phyloP scores from a whole-genome alignment of 2,888 invertebrate species.

The Hyposoter didymator region DNA sequence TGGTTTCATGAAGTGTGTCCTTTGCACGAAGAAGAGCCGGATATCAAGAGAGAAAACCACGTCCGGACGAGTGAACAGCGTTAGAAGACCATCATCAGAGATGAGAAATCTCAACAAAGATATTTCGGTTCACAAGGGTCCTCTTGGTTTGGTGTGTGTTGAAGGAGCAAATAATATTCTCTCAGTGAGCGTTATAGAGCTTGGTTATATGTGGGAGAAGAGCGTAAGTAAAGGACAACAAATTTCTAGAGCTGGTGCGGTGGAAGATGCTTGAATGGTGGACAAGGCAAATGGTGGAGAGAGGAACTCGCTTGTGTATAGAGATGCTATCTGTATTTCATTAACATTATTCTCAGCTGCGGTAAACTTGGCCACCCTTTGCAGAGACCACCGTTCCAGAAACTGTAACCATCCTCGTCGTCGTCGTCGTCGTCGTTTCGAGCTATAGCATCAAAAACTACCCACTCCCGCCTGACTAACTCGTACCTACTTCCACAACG shows the following conservation, averaged over 20 bases:
- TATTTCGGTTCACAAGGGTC: constrained; percentile 56
- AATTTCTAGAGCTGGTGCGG: constrained; percentile 72
- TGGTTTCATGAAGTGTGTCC: constrained; percentile 47
- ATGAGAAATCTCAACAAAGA: constrained; percentile 63
- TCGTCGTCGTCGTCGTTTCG: constrained; percentile 45
- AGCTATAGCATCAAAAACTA: constrained; percentile 39
- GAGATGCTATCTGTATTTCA: constrained; percentile 84
- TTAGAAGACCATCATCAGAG: constrained; percentile 55
- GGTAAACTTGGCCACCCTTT: constrained; percentile 76
- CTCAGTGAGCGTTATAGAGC: constrained; percentile 47
- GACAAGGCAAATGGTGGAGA: constrained; percentile 20
- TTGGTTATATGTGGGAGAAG: constrained; percentile 32
- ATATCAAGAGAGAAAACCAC: constrained; percentile 26
- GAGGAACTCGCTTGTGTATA: constrained; percentile 75
- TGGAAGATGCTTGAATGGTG: constrained; percentile 58
- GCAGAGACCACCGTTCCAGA: constrained; percentile 53
- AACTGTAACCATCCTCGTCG: constrained; percentile 63
- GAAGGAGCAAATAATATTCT: constrained; percentile 56
- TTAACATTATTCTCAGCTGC: constrained; percentile 83
- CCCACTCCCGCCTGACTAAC: constrained; percentile 47
- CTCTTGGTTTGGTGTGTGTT: constrained; percentile 1
- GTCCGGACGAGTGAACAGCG: constrained; percentile 36
- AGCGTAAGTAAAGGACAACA: constrained; percentile 74
- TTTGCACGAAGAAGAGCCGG: constrained; percentile 14
- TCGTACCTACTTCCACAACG: constrained; percentile 64